Conservation (phyloP, 2,797 vertebrate genomes). For the Sarcophilus harrisii region DNA sequence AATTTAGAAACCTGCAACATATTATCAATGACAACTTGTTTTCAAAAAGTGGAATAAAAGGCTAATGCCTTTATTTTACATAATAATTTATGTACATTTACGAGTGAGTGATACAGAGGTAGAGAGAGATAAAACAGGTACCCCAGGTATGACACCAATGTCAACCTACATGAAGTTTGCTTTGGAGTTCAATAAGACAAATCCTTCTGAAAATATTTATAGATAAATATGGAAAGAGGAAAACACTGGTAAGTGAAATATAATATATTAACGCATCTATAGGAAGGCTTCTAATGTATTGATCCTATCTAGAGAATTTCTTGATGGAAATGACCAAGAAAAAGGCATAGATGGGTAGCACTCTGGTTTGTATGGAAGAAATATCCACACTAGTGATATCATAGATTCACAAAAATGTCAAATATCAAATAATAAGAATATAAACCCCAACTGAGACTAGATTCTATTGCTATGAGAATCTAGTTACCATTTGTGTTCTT, state of each 20-base stretch:
- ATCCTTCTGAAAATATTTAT: neutral
- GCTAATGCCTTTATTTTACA: too few species aligned
- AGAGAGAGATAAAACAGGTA: neutral
- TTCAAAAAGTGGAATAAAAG: neutral
- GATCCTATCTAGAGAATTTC: neutral
- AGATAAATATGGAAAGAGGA: neutral
- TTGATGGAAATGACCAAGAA: neutral
- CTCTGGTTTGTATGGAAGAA: neutral
- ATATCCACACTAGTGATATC: neutral
- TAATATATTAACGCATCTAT: neutral
- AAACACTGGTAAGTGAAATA: neutral
- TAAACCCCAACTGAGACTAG: neutral
- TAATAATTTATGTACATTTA: neutral
- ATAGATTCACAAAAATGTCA: neutral
- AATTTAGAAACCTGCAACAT: too few species aligned
- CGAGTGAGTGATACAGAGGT: neutral
- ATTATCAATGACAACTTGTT: too few species aligned
- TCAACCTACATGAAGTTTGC: neutral
- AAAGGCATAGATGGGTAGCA: neutral
- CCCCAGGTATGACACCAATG: neutral
- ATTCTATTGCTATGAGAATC: neutral
- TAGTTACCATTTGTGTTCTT: neutral
- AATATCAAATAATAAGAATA: neutral
- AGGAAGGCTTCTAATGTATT: too few species aligned
- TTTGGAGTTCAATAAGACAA: neutral